phyloP scores from a whole-genome alignment of 1,140 invertebrate species.

The Bombus impatiens region DNA sequence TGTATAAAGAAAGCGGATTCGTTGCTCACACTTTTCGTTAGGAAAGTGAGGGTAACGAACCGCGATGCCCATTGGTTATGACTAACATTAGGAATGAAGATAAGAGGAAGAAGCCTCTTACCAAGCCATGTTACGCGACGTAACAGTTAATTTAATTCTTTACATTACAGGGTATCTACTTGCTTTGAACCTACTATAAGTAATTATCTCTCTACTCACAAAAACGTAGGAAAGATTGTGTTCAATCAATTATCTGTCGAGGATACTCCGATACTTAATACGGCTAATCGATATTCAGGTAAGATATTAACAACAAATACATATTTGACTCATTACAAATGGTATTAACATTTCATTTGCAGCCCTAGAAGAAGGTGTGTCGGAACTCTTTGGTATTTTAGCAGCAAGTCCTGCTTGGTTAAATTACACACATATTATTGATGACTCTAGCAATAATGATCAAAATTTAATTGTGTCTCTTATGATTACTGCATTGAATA shows the following conservation, averaged over 20 bases:
- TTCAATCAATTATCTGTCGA: slow-evolving; percentile 81
- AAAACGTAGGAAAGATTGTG: slow-evolving; percentile 82
- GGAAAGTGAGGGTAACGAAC: too few species aligned
- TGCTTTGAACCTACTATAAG: slow-evolving; percentile 83
- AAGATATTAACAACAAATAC: slow-evolving; percentile 46
- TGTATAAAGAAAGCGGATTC: too few species aligned
- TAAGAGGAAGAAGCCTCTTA: too few species aligned
- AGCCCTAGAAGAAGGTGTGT: slow-evolving; percentile 74
- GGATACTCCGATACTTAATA: slow-evolving; percentile 83
- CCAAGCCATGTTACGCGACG: too few species aligned
- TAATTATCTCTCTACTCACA: slow-evolving; percentile 84
- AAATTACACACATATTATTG: slow-evolving; percentile 60
- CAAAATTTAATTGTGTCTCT: slow-evolving; percentile 69
- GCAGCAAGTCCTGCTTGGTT: slow-evolving; percentile 75
- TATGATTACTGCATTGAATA: slow-evolving; percentile 74
- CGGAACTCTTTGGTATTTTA: slow-evolving; percentile 74
- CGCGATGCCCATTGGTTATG: too few species aligned
- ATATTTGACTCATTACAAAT: slow-evolving; percentile 17
- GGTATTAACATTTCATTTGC: slow-evolving; percentile 18
- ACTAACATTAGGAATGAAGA: too few species aligned
- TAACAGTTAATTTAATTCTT: neutral
- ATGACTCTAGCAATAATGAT: slow-evolving; percentile 60
- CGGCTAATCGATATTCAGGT: slow-evolving; percentile 84
- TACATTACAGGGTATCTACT: slow-evolving; percentile 79
- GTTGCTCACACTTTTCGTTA: too few species aligned